Base-by-base conservation (phyloP, 2,888 invertebrate genomes). In the Rapana venosa region DNA sequence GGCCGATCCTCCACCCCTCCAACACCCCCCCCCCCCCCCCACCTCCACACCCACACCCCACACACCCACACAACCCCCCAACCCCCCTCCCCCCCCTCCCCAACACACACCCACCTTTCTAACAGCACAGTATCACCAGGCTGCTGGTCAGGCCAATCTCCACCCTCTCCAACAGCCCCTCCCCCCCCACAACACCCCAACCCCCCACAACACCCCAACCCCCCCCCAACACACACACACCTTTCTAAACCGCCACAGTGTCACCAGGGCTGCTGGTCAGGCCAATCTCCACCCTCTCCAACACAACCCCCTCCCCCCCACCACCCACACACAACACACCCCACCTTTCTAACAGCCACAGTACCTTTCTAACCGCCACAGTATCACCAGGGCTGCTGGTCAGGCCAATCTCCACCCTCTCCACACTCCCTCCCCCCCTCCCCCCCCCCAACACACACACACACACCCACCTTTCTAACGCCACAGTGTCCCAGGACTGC, bases 121-220 rank as follows among this genome's bases (percentile, higher is more conserved):
- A 58, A 58, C 58, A 20, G 6, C 30, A n/a, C n/a, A n/a, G n/a
- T n/a, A n/a, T n/a, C n/a, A n/a, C n/a, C 6, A 79, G 13, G 0
- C 32, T 13, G 30, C 58, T 32, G 32, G 13, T 32, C 74, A 17
- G 22, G 26, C 58, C 58, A 13, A 8, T 15, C 58, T 13, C 61
- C 61, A 15, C 15, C 61, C 61, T 61, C 1, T 22, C 61, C 22
- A 61, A 13, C 61, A 61, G 15, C 4, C 61, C 61, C 61, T 11
- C 13, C 61, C 61, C 4, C 1, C 61, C 13, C 6, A 20, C 15
- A 4, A 4, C 22, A 8, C 61, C 4, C 22, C 61, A 1, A 4
- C 4, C 0, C 98, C 97, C 96, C 99, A 97, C 92, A 99, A 98
- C 95, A 99, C 99, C 97, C 99, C 2, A 99, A 1, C 99, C 99